phyloP scores from a whole-genome alignment of 2,888 invertebrate genomes.

The Caenorhabditis drosophilae region DNA sequence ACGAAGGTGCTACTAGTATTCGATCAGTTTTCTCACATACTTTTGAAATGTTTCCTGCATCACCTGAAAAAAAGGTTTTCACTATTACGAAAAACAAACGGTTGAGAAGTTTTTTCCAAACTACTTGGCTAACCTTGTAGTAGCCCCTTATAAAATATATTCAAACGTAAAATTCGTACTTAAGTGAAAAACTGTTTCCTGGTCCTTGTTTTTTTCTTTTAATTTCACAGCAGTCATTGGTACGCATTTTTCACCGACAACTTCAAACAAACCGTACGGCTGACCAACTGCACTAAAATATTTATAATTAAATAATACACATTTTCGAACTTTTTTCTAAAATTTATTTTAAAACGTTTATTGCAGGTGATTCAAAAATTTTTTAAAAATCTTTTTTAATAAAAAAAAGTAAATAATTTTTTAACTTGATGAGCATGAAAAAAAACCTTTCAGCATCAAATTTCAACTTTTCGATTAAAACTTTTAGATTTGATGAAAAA shows the following conservation, averaged over 20 bases:
- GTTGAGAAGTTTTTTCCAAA: too few relatives aligned
- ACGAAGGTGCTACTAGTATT: conserved; percentile 31
- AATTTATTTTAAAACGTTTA: too few relatives aligned
- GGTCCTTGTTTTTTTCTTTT: conserved; percentile 19
- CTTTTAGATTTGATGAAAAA: conserved; percentile 47
- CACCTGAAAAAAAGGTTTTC: conserved; percentile 1
- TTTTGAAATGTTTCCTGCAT: neutral
- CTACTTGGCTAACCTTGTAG: too few relatives aligned
- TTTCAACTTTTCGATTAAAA: conserved; percentile 59
- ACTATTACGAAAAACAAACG: too few relatives aligned
- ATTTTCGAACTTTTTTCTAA: too few relatives aligned
- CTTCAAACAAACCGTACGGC: conserved; percentile 62
- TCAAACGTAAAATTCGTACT: too few relatives aligned
- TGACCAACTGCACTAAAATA: conserved; percentile 54
- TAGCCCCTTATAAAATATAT: too few relatives aligned
- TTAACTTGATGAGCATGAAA: too few relatives aligned
- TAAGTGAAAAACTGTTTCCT: conserved; percentile 15
- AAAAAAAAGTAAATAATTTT: neutral
- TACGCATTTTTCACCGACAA: conserved; percentile 28
- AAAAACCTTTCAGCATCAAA: conserved; percentile 50
- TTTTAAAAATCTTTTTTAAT: too few relatives aligned
- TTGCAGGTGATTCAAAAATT: too few relatives aligned
- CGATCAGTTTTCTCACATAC: conserved; percentile 1
- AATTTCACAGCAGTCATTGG: conserved; percentile 26
- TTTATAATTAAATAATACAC: neutral